A percentile compares a stretch with the other conserved stretches of the same genome.
phyloP scores from a whole-genome alignment of 2,113 vertebrate genomes.

The Struthio camelus region DNA sequence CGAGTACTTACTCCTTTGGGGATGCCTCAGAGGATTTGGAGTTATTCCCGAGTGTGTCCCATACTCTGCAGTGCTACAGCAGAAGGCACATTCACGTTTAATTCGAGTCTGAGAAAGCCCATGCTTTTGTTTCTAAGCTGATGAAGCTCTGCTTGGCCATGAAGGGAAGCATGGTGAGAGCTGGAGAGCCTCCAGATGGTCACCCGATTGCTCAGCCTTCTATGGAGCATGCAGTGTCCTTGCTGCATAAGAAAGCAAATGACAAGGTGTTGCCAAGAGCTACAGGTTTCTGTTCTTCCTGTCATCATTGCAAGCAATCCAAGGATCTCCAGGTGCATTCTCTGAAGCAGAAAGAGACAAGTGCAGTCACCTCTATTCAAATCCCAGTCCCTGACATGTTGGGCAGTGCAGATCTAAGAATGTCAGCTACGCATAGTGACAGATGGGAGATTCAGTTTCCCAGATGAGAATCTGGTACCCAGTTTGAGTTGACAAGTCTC shows the following conservation, averaged over 20 bases:
- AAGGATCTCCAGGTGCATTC: background rate
- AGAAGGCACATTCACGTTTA: background rate
- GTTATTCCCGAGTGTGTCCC: background rate
- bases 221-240: background rate
- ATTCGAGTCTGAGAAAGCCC: background rate
- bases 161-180: background rate
- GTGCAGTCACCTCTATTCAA: background rate
- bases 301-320: background rate
- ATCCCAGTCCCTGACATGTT: background rate
- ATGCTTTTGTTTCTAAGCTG: background rate
- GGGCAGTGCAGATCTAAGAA: background rate
- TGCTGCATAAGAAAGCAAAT: background rate
- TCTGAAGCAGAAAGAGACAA: background rate
- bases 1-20: no score
- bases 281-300: background rate
- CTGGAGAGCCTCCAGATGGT: background rate
- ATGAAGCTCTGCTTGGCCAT: background rate
- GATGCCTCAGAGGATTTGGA: background rate
- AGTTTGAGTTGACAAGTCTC: background rate
- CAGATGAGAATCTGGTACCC: background rate
- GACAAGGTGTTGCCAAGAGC: background rate
- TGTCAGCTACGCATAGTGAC: background rate
- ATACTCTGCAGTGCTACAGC: background rate
- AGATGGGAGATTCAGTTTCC: background rate
- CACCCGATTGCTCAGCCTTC: background rate